Evolutionary conservation across 1,140 invertebrate genomes (phyloP).

Genomic region (Calephelis virginiensis): DNA sequence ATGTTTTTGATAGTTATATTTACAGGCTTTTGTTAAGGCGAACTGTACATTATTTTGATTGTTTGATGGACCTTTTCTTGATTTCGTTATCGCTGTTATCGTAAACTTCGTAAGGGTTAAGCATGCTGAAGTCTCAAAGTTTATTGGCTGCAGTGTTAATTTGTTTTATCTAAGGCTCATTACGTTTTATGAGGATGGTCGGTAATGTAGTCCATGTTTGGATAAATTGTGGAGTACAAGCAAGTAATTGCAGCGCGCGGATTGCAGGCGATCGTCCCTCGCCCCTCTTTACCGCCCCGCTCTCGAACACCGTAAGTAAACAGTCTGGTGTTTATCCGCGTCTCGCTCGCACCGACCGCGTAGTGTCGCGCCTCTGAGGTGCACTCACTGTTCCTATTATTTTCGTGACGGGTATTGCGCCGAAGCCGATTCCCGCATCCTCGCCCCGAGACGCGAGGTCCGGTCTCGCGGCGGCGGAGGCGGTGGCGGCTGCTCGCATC

Average conservation of each 20-base stretch:
- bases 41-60: not conserved
- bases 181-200: conserved; percentile 11
- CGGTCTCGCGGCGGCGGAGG: conserved; percentile 72
- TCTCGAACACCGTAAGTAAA: conserved; percentile 76
- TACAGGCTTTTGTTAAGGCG: not conserved
- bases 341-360: conserved; percentile 76
- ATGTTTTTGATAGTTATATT: not conserved
- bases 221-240: conserved; percentile 66
- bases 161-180: conserved; percentile 4
- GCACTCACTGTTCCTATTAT: conserved; percentile 77
- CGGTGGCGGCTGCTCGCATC: conserved; percentile 68
- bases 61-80: not conserved
- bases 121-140: not conserved
- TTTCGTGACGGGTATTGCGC: conserved; percentile 78
- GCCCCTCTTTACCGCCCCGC: conserved; percentile 56
- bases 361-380: conserved; percentile 74
- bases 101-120: not conserved
- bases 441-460: conserved; percentile 76
- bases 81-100: conserved; percentile 2
- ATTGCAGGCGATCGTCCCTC: conserved; percentile 71
- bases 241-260: conserved; percentile 75
- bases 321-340: conserved; percentile 78
- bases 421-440: conserved; percentile 78
- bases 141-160: not conserved
- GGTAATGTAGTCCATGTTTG: conserved; percentile 43